A percentile compares a stretch with the other conserved stretches of the same genome.
Conservation (phyloP, 2,888 invertebrate genomes). For the Pristionchus entomophagus region DNA sequence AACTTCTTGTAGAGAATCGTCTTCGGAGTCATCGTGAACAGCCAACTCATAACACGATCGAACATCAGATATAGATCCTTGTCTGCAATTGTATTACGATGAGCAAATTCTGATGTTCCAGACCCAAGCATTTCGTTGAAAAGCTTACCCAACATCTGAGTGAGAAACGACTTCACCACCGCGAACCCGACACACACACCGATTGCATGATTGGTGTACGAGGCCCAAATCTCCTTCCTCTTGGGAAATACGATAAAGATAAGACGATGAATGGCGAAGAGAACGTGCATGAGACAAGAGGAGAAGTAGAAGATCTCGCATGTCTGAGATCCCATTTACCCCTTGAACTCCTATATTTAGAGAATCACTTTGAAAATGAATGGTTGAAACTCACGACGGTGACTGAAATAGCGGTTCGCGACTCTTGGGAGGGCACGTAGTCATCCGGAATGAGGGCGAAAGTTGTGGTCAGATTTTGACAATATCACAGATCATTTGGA, state of each 20-base stretch:
- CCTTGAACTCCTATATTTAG: no score
- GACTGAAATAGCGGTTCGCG: background rate
- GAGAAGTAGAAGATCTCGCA: conserved; percentile 16
- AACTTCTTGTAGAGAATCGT: background rate
- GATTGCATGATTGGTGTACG: background rate
- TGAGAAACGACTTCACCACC: background rate
- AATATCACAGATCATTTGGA: conserved; percentile 10
- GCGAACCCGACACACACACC: background rate
- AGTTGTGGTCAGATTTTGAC: background rate
- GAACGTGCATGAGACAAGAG: background rate
- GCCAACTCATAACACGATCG: background rate
- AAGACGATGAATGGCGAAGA: conserved; percentile 12
- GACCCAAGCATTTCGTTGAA: background rate
- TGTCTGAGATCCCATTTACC: background rate
- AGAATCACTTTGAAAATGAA: background rate
- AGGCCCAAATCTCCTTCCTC: background rate
- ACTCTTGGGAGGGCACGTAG: background rate
- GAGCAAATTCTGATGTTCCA: background rate
- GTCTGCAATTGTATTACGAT: background rate
- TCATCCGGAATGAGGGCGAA: background rate
- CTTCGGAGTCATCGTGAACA: background rate
- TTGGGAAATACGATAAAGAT: conserved; percentile 1
- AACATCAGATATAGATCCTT: background rate
- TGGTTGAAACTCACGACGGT: background rate
- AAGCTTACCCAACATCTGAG: background rate